These are phyloP conservation scores for Drosophila demipolita DNA, from an alignment of 2,888 invertebrate genomes.

Conservation along the genomic window DNA sequence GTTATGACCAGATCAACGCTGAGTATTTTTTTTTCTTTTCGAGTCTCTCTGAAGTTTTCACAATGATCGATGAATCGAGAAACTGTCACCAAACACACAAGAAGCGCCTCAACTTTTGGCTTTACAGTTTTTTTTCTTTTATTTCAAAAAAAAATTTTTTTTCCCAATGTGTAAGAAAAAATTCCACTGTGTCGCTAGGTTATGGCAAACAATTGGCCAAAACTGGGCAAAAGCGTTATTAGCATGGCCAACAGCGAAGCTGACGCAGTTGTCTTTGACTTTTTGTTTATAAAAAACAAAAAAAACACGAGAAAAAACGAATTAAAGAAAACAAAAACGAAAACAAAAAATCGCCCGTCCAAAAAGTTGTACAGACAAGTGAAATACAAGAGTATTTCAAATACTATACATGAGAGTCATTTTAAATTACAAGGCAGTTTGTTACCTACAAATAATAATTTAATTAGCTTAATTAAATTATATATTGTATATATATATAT, in stretches of 20 bases:
- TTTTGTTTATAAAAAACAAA: slow-evolving; percentile 66
- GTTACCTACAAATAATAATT: not conserved
- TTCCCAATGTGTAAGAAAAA: slow-evolving; percentile 40
- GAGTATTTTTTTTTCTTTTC: slow-evolving; percentile 1
- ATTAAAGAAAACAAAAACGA: slow-evolving; percentile 34
- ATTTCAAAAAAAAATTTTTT: not conserved
- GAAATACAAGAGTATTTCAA: slow-evolving; percentile 59
- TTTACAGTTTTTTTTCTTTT: slow-evolving; percentile 26
- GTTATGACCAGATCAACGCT: slow-evolving; percentile 11
- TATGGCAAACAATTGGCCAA: slow-evolving; percentile 71
- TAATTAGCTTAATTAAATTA: not conserved
- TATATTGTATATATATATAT: not conserved
- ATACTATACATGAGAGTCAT: slow-evolving; percentile 8
- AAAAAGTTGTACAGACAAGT: slow-evolving; percentile 73
- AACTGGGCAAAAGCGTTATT: slow-evolving; percentile 65
- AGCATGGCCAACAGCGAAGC: slow-evolving; percentile 58
- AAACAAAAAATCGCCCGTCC: slow-evolving; percentile 51
- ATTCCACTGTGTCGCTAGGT: slow-evolving; percentile 67
- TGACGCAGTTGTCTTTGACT: slow-evolving; percentile 51
- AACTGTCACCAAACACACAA: slow-evolving; percentile 62
- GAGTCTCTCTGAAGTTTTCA: slow-evolving; percentile 29
- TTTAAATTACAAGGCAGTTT: not conserved
- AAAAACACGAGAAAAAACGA: slow-evolving; percentile 18
- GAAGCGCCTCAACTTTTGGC: slow-evolving; percentile 17
- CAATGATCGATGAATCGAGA: slow-evolving; percentile 57